Evolutionary conservation across 2,113 vertebrate genomes (phyloP), one percentile per base, ranked within the genome.

Genomic region (Otis tarda): DNA sequence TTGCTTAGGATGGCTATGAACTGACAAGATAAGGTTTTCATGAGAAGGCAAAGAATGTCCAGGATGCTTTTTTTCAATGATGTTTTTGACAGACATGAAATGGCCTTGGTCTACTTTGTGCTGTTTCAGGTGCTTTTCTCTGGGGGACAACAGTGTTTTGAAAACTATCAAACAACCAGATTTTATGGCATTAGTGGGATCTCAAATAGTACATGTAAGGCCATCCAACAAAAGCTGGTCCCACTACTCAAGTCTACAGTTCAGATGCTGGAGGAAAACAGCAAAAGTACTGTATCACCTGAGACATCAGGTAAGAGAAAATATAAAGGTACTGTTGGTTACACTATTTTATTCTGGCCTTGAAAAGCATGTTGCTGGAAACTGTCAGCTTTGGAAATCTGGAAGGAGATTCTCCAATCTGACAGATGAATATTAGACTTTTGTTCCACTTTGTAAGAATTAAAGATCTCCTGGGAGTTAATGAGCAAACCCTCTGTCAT

Each of bases 161-260:
- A 97, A 59, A 98, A 98, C 79, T 98, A 98, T 16, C 97, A 98
- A 15, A 83, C 97, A 81, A 56, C 81, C 45, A 91, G 94, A 57
- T 93, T 97, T 79, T 87, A 93, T 24, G 89, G 90, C 39, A 83
- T 49, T 25, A 78, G 65, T 3, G 87, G 49, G 12, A 22, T 30
- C 19, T 89, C 92, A 35, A 64, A 68, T 3, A 84, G 96, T 27
- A 60, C 92, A 2, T 35, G 47, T 49, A 89, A 91, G 37, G 31
- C 96, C 64, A 89, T 98, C 80, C 98, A 98, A 49, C 97, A 97
- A 19, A 97, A 97, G 37, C 93, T 98, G 88, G 94, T 99, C 93
- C 98, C 98, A 4, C 97, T 98, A 73, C 96, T 99, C 76, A 98
- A 97, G 67, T 95, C 92, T 50, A 89, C 97, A 16, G 95, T 98